Evolutionary conservation across 2,888 invertebrate genomes (phyloP).

Genomic region (Netelia inedita): DNA sequence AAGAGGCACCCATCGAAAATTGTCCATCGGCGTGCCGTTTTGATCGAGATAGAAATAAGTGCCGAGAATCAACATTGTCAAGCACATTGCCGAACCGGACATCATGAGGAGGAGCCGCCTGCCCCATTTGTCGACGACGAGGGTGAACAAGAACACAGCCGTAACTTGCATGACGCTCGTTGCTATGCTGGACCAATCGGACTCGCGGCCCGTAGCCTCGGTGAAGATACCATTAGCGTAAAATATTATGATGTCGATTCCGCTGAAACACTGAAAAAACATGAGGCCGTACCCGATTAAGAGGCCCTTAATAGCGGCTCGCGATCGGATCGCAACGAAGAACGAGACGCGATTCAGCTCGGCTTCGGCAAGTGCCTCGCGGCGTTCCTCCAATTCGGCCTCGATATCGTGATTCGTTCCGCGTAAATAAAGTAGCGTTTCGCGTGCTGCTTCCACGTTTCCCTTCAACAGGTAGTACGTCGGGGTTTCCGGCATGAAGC

Average conservation of each 20-base stretch:
- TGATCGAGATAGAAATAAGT: conserved; percentile 87
- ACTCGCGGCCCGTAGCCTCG: conserved; percentile 87
- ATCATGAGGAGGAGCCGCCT: conserved; percentile 91
- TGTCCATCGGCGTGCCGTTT: conserved; percentile 83
- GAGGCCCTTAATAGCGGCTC: conserved; percentile 89
- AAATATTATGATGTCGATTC: conserved; percentile 94
- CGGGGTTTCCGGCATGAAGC: conserved; percentile 96
- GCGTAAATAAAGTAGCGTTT: conserved; percentile 90
- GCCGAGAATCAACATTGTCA: conserved; percentile 90
- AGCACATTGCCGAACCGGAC: conserved; percentile 90
- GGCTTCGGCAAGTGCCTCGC: conserved; percentile 86
- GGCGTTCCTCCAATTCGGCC: conserved; percentile 88
- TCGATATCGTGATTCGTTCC: conserved; percentile 90
- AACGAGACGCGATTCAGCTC: conserved; percentile 87
- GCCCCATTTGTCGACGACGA: conserved; percentile 93
- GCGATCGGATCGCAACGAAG: conserved; percentile 87
- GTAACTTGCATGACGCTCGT: conserved; percentile 94
- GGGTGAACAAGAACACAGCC: conserved; percentile 90
- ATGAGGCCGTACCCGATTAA: conserved; percentile 92
- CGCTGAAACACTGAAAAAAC: conserved; percentile 95
- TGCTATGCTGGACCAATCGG: conserved; percentile 90
- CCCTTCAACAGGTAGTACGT: conserved; percentile 89
- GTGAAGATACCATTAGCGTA: conserved; percentile 91
- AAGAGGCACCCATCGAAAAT: conserved; percentile 91
- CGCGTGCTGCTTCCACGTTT: conserved; percentile 88